A percentile compares a stretch with the other conserved stretches of the same genome.
phyloP scores from a whole-genome alignment of 2,797 vertebrate species.

The Oryzias sinensis region DNA sequence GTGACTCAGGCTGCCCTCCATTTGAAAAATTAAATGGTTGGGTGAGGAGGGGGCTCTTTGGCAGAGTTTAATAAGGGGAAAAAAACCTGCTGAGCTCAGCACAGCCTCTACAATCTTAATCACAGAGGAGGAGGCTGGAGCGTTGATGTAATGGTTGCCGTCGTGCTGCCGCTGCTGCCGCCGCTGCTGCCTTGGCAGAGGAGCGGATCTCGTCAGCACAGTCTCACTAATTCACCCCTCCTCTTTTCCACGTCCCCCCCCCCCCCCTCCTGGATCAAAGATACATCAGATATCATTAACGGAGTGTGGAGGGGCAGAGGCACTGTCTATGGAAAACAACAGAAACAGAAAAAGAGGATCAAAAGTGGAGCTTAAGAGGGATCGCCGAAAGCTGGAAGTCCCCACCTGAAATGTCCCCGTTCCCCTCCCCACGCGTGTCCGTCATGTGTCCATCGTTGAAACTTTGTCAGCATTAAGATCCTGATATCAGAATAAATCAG shows the following conservation, averaged over 20 bases:
- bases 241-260: slow-evolving; percentile 1
- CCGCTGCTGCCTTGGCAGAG: slow-evolving; percentile 73
- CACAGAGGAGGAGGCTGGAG: slow-evolving; percentile 68
- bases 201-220: slow-evolving; percentile 72
- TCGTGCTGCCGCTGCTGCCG: slow-evolving; percentile 60
- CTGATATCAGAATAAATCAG: no score
- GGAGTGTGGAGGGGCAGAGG: slow-evolving; percentile 20
- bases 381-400: neutral
- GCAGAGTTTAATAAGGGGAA: slow-evolving; percentile 73
- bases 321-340: neutral
- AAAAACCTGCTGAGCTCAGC: slow-evolving; percentile 78
- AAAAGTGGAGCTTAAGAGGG: neutral
- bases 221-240: slow-evolving; percentile 63
- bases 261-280: slow-evolving; percentile 53
- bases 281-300: slow-evolving; percentile 71
- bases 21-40: slow-evolving; percentile 77
- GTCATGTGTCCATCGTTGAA: no score
- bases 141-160: slow-evolving; percentile 74
- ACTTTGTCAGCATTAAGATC: no score
- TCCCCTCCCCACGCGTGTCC: no score
- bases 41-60: slow-evolving; percentile 52
- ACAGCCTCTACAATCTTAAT: slow-evolving; percentile 73
- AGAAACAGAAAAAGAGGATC: neutral
- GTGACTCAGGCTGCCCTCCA: slow-evolving; percentile 78
- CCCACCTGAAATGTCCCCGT: neutral